Evolutionary conservation across 2,113 vertebrate species (phyloP).

Genomic region (Fregetta grallaria): DNA sequence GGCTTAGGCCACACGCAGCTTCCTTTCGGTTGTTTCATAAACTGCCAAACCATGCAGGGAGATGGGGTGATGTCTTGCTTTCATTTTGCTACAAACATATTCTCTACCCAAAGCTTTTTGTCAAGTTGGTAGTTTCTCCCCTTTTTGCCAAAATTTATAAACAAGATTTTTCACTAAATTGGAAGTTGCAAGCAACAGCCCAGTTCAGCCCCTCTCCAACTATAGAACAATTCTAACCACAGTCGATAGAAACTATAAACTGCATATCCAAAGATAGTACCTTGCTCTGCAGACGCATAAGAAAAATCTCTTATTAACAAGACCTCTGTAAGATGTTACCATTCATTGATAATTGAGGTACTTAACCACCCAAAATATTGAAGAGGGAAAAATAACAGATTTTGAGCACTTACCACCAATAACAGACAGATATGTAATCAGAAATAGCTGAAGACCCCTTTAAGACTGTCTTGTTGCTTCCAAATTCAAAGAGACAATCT

Average conservation of each 20-base stretch:
- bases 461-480: neutral
- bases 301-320: neutral
- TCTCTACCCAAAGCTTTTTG: neutral
- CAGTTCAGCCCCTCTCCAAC: neutral
- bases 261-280: neutral
- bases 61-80: constrained; percentile 15
- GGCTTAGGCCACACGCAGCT: constrained; percentile 37
- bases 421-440: neutral
- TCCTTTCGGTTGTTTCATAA: constrained; percentile 22
- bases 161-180: neutral
- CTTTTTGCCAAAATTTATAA: neutral
- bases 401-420: neutral
- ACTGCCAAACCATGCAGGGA: neutral
- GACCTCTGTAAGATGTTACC: neutral
- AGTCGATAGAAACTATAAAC: neutral
- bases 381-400: neutral
- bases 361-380: neutral
- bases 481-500: neutral
- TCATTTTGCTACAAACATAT: constrained; percentile 22
- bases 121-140: constrained; percentile 1
- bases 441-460: neutral
- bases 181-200: neutral
- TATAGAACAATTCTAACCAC: neutral
- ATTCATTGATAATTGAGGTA: neutral
- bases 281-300: neutral